Evolutionary conservation across 2,888 invertebrate species (phyloP).

Genomic region (Pheosia tremula): DNA sequence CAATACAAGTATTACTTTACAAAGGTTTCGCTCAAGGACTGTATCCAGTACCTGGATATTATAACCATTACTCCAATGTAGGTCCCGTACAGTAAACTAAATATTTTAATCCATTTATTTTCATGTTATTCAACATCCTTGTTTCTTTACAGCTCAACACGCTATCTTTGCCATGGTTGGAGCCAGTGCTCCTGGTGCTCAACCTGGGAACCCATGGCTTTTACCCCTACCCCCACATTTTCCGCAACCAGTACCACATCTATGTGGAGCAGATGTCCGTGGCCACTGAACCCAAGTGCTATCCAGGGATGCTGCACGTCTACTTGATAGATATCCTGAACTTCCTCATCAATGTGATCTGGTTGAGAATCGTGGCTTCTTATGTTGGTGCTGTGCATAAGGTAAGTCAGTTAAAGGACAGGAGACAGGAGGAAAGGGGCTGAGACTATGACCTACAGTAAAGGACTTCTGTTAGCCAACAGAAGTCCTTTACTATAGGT

Average conservation of each 20-base stretch:
- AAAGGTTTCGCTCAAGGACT: no score
- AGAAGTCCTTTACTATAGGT: no score
- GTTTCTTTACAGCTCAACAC: conserved; percentile 46
- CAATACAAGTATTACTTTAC: no score
- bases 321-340: conserved; percentile 59
- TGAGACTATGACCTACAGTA: no score
- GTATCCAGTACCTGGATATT: no score
- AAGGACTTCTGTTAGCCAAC: no score
- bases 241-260: conserved; percentile 48
- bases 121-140: not conserved
- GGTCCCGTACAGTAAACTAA: no score
- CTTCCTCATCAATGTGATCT: conserved; percentile 63
- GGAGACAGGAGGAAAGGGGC: no score
- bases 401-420: conserved; percentile 41
- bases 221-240: conserved; percentile 62
- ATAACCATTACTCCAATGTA: no score
- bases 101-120: no score
- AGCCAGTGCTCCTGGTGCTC: conserved; percentile 56
- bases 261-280: conserved; percentile 52
- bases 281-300: conserved; percentile 50
- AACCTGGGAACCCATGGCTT: conserved; percentile 74
- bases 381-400: conserved; percentile 60
- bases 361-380: conserved; percentile 61
- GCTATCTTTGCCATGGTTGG: conserved; percentile 55
- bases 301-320: conserved; percentile 68